phyloP scores from a whole-genome alignment of 30 jellyfish, hydroid and myxozoan genomes.

The Aurelia coerulea region DNA sequence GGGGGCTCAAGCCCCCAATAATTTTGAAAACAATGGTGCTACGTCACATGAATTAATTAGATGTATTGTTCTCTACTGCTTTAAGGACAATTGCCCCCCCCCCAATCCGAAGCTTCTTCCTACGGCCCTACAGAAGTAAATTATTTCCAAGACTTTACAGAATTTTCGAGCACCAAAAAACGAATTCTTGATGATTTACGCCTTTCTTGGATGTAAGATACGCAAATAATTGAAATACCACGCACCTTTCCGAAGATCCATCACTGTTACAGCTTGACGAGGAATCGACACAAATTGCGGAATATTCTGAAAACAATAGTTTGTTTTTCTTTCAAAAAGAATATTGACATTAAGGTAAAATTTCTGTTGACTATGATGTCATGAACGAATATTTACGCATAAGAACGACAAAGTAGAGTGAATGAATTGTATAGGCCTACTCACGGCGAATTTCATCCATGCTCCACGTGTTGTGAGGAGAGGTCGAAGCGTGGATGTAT shows the following conservation, averaged over 20 bases:
- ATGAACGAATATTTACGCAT: conserved; percentile 1
- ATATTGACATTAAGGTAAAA: not conserved
- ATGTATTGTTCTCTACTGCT: too few relatives aligned
- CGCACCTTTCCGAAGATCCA: not conserved
- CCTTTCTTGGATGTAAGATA: not conserved
- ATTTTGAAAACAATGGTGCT: too few relatives aligned
- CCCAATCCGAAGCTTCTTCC: too few relatives aligned
- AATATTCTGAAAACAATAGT: not conserved
- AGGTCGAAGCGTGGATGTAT: not conserved
- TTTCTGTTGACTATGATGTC: not conserved
- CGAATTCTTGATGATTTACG: not conserved
- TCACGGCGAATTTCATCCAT: not conserved
- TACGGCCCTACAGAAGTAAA: not conserved
- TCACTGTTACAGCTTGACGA: conserved; percentile 3
- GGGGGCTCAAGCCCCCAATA: too few relatives aligned
- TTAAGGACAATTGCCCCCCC: too few relatives aligned
- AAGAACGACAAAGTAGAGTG: conserved; percentile 4
- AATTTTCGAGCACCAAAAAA: not conserved
- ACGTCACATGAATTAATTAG: too few relatives aligned
- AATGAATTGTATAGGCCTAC: not conserved
- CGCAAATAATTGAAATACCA: not conserved
- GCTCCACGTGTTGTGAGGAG: conserved; percentile 1
- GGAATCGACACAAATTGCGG: not conserved
- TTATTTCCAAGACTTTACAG: not conserved
- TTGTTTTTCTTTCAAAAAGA: not conserved